These are phyloP conservation scores for Zophobas morio DNA, from an alignment of 1,140 invertebrate species.

Conservation along the genomic window DNA sequence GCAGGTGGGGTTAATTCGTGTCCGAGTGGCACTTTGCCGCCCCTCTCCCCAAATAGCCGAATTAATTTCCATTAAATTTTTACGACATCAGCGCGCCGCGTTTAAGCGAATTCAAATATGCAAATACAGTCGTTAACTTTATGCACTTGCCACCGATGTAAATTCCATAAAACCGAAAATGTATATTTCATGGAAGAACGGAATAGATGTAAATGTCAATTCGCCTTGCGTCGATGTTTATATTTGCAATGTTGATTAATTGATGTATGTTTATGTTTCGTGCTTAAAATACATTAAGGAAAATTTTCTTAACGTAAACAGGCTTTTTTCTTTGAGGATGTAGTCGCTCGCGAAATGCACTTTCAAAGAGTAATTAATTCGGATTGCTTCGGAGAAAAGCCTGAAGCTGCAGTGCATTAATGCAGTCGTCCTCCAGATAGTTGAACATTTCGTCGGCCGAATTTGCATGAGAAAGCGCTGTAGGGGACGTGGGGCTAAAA, in stretches of 20 bases:
- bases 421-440: background rate
- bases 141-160: slow-evolving; percentile 34
- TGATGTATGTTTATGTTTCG: slow-evolving; percentile 40
- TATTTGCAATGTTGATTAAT: slow-evolving; percentile 43
- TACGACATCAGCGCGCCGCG: slow-evolving; percentile 8
- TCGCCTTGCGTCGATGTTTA: slow-evolving; percentile 23
- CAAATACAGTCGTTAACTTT: slow-evolving; percentile 29
- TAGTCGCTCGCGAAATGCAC: background rate
- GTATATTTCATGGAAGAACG: slow-evolving; percentile 33
- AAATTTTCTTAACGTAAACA: slow-evolving; percentile 40
- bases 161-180: slow-evolving; percentile 42
- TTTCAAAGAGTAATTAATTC: slow-evolving; percentile 11
- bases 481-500: background rate
- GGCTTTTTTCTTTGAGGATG: background rate
- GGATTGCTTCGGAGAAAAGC: background rate
- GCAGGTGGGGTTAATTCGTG: too few species aligned
- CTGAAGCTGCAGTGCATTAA: background rate
- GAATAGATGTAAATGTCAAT: slow-evolving; percentile 42
- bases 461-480: background rate
- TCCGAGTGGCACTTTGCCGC: too few species aligned
- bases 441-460: background rate
- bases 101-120: slow-evolving; percentile 19
- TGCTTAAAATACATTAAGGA: slow-evolving; percentile 40
- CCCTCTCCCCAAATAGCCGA: too few species aligned
- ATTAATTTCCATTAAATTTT: slow-evolving; percentile 9